Percentiles rank a stretch among this genome's conserved stretches.
Conservation (phyloP, 1,140 invertebrate genomes). For the Drosophila nigromelanica region DNA sequence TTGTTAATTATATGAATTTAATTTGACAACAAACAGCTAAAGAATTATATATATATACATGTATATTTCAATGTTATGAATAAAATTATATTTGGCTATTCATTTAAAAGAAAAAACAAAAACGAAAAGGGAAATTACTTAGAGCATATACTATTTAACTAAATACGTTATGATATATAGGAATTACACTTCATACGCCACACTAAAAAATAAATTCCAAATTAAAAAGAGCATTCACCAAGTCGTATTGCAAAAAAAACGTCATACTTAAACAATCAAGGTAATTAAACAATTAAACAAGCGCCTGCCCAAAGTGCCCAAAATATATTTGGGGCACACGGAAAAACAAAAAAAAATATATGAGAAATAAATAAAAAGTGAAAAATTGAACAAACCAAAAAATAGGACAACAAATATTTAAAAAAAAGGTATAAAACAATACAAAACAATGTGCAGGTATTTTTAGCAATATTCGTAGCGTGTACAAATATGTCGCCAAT, state of each 20-base stretch:
- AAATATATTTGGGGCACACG: slow-evolving; percentile 41
- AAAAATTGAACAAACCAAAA: slow-evolving; percentile 13
- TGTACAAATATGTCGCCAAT: slow-evolving; percentile 79
- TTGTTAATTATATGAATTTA: slow-evolving; percentile 59
- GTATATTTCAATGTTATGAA: slow-evolving; percentile 75
- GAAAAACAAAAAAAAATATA: slow-evolving; percentile 19
- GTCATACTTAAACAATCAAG: slow-evolving; percentile 62
- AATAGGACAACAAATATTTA: slow-evolving; percentile 2
- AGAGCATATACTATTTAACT: slow-evolving; percentile 33
- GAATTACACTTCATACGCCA: slow-evolving; percentile 31
- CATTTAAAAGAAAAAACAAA: slow-evolving; percentile 36
- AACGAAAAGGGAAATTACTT: slow-evolving; percentile 33
- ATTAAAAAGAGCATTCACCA: slow-evolving; percentile 1
- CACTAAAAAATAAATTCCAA: slow-evolving; percentile 12
- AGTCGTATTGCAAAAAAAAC: slow-evolving; percentile 4
- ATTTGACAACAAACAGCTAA: slow-evolving; percentile 45
- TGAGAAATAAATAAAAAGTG: background rate
- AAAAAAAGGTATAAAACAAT: slow-evolving; percentile 8
- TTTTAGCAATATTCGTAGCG: slow-evolving; percentile 78
- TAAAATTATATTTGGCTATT: slow-evolving; percentile 51
- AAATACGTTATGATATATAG: slow-evolving; percentile 35
- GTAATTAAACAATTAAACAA: slow-evolving; percentile 67
- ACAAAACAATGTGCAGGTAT: slow-evolving; percentile 66
- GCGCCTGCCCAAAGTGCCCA: slow-evolving; percentile 73
- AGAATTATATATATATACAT: slow-evolving; percentile 61